phyloP scores from a whole-genome alignment of 2,113 vertebrate genomes.

The Zosterops pallidus region DNA sequence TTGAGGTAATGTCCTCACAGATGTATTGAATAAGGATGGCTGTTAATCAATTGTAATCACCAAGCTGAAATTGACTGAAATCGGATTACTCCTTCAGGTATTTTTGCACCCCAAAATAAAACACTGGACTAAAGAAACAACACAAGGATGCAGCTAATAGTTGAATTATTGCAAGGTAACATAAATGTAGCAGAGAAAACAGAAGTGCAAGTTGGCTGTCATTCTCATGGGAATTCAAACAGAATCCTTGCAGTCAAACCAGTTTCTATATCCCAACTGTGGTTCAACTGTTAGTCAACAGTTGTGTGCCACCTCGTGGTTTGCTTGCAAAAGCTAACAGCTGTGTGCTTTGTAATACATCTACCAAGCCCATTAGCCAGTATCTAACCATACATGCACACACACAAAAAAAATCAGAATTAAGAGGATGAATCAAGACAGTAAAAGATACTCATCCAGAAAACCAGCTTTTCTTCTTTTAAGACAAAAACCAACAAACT shows the following conservation, averaged over 20 bases:
- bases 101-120: constrained; percentile 47
- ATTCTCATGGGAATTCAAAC: background rate
- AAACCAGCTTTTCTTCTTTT: background rate
- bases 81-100: background rate
- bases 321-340: background rate
- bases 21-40: background rate
- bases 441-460: background rate
- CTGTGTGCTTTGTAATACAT: background rate
- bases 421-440: background rate
- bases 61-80: background rate
- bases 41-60: background rate
- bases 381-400: background rate
- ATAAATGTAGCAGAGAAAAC: background rate
- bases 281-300: background rate
- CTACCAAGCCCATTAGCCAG: background rate
- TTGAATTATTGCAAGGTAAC: background rate
- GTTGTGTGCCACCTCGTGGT: constrained; percentile 14
- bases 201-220: constrained; percentile 46
- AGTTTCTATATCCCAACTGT: background rate
- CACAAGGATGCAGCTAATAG: background rate
- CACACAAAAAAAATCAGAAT: background rate
- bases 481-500: background rate
- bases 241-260: background rate
- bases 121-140: constrained; percentile 26
- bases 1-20: constrained; percentile 7